Percentiles rank a stretch among this genome's conserved stretches.
Evolutionary conservation across 1,140 invertebrate species (phyloP).

Genomic region (Lepidurus apus): DNA sequence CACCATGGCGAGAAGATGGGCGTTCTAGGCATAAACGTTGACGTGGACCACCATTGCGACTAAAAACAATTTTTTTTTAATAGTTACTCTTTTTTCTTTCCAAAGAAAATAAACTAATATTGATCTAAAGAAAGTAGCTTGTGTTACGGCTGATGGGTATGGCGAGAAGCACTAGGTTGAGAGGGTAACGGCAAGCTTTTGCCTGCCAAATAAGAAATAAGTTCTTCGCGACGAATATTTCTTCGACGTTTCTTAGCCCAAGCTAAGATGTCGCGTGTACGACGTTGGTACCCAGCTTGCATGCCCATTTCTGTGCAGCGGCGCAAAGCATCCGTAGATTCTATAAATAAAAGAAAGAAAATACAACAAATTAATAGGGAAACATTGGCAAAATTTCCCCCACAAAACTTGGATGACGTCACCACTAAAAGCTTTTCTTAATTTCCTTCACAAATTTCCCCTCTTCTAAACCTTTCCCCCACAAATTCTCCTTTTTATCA

Average conservation of each 20-base stretch:
- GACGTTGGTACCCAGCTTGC: slow-evolving; percentile 65
- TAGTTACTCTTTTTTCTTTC: no score
- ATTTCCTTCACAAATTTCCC: no score
- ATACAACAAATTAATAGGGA: not conserved
- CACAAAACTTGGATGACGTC: no score
- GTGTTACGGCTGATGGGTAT: slow-evolving; percentile 5
- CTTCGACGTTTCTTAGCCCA: slow-evolving; percentile 68
- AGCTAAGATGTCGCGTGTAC: slow-evolving; percentile 67
- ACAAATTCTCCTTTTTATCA: no score
- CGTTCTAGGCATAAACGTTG: slow-evolving; percentile 47
- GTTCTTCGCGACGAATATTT: slow-evolving; percentile 66
- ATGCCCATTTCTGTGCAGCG: slow-evolving; percentile 62
- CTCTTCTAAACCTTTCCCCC: no score
- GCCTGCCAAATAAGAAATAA: slow-evolving; percentile 70
- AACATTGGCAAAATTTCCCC: no score
- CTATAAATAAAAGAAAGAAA: slow-evolving; percentile 46
- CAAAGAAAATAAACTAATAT: slow-evolving; percentile 18
- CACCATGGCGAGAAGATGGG: slow-evolving; percentile 41
- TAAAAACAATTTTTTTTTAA: no score
- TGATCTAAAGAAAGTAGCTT: slow-evolving; percentile 26
- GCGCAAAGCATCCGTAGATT: slow-evolving; percentile 65
- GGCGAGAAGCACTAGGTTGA: slow-evolving; percentile 24
- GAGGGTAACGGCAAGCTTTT: slow-evolving; percentile 55
- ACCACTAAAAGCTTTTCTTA: no score
- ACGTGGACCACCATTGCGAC: slow-evolving; percentile 50